Conservation (phyloP, 2,888 invertebrate species). For the Diachrysia chrysitis region DNA sequence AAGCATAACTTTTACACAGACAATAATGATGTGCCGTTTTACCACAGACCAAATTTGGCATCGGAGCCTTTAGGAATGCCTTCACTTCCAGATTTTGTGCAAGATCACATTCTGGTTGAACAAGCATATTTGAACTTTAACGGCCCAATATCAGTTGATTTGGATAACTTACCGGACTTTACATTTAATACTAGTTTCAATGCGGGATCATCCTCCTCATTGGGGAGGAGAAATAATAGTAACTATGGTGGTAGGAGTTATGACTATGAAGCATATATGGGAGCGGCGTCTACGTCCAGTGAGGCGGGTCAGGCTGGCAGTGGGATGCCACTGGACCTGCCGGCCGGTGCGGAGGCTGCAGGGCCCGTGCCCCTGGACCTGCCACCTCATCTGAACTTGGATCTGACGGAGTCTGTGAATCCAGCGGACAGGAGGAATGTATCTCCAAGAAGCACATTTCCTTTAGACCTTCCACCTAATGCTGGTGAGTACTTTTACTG, state of each 20-base stretch:
- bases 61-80: slow-evolving; percentile 89
- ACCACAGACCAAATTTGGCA: slow-evolving; percentile 82
- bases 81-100: slow-evolving; percentile 95
- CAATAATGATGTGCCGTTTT: slow-evolving; percentile 78
- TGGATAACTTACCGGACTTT: slow-evolving; percentile 92
- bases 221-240: slow-evolving; percentile 77
- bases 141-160: slow-evolving; percentile 88
- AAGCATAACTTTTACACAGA: slow-evolving; percentile 86
- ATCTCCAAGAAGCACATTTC: slow-evolving; percentile 82
- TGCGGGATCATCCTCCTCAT: slow-evolving; percentile 78
- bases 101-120: slow-evolving; percentile 95
- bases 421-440: slow-evolving; percentile 82
- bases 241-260: slow-evolving; percentile 77
- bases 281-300: slow-evolving; percentile 74
- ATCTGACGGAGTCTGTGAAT: slow-evolving; percentile 86
- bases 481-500: slow-evolving; percentile 72
- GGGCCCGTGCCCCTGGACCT: slow-evolving; percentile 78
- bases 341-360: slow-evolving; percentile 76
- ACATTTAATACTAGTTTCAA: slow-evolving; percentile 89
- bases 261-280: slow-evolving; percentile 79
- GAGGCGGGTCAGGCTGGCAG: slow-evolving; percentile 70
- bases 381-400: slow-evolving; percentile 80
- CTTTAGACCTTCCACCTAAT: slow-evolving; percentile 84
- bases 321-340: slow-evolving; percentile 80
- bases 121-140: slow-evolving; percentile 91